phyloP scores from a whole-genome alignment of 2,113 vertebrate genomes.

The Ceuthmochares aereus region DNA sequence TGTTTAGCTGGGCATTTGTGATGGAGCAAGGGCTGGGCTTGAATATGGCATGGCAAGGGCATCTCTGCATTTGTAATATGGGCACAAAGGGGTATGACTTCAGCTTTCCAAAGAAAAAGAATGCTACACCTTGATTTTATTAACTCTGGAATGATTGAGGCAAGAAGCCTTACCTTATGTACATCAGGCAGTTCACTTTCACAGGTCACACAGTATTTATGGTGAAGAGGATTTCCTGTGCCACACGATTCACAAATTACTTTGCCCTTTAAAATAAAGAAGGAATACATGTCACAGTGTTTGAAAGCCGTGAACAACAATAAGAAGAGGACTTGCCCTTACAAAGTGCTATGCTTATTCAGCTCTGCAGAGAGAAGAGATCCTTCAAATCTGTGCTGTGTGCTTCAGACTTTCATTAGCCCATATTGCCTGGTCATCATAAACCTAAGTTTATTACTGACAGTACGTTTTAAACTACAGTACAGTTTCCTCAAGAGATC shows the following conservation, averaged over 20 bases:
- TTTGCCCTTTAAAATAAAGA: slow-evolving; percentile 80
- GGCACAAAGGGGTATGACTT: neutral
- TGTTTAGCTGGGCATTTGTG: neutral
- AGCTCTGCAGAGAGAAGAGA: neutral
- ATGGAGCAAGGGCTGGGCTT: neutral
- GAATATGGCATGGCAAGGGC: neutral
- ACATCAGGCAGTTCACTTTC: slow-evolving; percentile 77
- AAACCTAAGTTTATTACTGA: neutral
- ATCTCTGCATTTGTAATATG: neutral
- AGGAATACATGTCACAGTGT: neutral
- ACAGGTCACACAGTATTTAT: slow-evolving; percentile 83
- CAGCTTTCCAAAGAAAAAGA: neutral
- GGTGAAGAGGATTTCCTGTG: slow-evolving; percentile 82
- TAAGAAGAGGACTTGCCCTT: neutral
- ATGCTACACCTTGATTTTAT: neutral
- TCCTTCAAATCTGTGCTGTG: neutral
- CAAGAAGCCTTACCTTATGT: slow-evolving; percentile 71
- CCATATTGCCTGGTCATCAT: neutral
- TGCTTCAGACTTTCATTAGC: neutral
- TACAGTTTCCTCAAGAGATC: neutral
- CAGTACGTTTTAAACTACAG: neutral
- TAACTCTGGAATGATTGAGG: neutral
- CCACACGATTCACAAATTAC: slow-evolving; percentile 83
- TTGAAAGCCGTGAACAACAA: neutral
- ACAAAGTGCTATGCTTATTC: neutral